phyloP scores from a whole-genome alignment of 2,888 invertebrate species.

The Drosophila gaucha region DNA sequence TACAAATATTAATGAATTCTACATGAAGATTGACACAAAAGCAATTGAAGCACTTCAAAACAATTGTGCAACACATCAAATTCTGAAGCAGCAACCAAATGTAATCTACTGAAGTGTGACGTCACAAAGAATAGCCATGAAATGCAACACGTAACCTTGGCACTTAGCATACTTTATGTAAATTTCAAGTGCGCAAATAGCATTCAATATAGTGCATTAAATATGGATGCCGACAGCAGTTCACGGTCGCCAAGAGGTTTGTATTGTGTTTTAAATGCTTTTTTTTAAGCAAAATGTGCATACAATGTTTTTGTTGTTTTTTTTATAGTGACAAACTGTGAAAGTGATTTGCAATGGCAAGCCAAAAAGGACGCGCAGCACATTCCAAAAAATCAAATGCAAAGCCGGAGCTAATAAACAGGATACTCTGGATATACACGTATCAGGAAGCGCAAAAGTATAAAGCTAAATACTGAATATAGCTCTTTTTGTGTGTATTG shows the following conservation, averaged over 20 bases:
- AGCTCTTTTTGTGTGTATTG: slow-evolving; percentile 23
- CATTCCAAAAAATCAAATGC: slow-evolving; percentile 3
- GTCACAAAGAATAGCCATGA: slow-evolving; percentile 12
- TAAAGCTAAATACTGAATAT: slow-evolving; percentile 9
- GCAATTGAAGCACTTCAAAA: neutral
- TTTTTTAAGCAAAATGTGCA: slow-evolving; percentile 25
- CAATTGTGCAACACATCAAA: neutral
- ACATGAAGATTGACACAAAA: neutral
- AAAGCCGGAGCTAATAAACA: neutral
- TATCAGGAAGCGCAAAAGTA: neutral
- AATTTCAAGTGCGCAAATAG: slow-evolving; percentile 13
- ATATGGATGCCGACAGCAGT: slow-evolving; percentile 69
- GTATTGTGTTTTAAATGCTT: slow-evolving; percentile 36
- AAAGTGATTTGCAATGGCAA: slow-evolving; percentile 35
- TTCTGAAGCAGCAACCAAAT: neutral
- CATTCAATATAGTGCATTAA: slow-evolving; percentile 4
- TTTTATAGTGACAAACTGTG: slow-evolving; percentile 70
- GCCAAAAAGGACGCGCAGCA: slow-evolving; percentile 13
- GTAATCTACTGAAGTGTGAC: slow-evolving; percentile 5
- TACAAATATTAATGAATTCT: neutral
- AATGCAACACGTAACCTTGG: slow-evolving; percentile 25
- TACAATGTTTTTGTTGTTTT: slow-evolving; percentile 67
- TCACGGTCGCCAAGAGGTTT: slow-evolving; percentile 50
- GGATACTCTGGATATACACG: slow-evolving; percentile 6
- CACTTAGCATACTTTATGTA: neutral